These are phyloP conservation scores for Drosophila parvula DNA, from an alignment of 1,140 invertebrate species.

Conservation along the genomic window DNA sequence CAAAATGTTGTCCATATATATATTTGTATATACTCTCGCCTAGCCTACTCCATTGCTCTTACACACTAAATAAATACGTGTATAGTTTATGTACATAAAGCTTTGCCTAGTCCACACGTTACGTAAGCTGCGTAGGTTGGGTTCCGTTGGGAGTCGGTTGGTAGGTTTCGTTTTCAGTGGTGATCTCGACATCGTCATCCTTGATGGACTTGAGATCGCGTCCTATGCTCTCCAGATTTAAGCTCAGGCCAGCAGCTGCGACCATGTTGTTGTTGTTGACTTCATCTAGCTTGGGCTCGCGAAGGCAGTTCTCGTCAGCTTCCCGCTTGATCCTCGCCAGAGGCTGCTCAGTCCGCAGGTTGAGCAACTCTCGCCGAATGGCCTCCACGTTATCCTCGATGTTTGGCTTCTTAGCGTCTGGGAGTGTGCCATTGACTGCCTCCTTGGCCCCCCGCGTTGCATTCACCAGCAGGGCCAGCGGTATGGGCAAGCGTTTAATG, in stretches of 20 bases:
- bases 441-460: slow-evolving; percentile 18
- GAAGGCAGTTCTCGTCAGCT: slow-evolving; percentile 60
- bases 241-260: slow-evolving; percentile 16
- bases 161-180: slow-evolving; percentile 28
- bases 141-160: slow-evolving; percentile 29
- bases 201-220: slow-evolving; percentile 75
- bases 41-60: slow-evolving; percentile 15
- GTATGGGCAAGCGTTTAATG: slow-evolving; percentile 64
- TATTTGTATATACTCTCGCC: slow-evolving; percentile 16
- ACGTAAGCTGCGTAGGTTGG: slow-evolving; percentile 23
- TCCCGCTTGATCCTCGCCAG: slow-evolving; percentile 53
- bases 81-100: slow-evolving; percentile 46
- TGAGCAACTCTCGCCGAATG: slow-evolving; percentile 71
- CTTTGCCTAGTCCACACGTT: slow-evolving; percentile 23
- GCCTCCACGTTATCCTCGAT: slow-evolving; percentile 73
- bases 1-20: background rate
- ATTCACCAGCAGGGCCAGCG: slow-evolving; percentile 68
- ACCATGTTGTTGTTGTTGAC: slow-evolving; percentile 34
- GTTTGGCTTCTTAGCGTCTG: slow-evolving; percentile 28
- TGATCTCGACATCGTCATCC: slow-evolving; percentile 54
- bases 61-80: slow-evolving; percentile 44
- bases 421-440: slow-evolving; percentile 3
- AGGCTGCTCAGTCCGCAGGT: slow-evolving; percentile 41
- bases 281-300: slow-evolving; percentile 53
- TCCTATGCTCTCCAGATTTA: slow-evolving; percentile 70